A percentile compares a stretch with the other conserved stretches of the same genome.
phyloP scores from a whole-genome alignment of 1,140 invertebrate species.

The Drosophila sucinea region DNA sequence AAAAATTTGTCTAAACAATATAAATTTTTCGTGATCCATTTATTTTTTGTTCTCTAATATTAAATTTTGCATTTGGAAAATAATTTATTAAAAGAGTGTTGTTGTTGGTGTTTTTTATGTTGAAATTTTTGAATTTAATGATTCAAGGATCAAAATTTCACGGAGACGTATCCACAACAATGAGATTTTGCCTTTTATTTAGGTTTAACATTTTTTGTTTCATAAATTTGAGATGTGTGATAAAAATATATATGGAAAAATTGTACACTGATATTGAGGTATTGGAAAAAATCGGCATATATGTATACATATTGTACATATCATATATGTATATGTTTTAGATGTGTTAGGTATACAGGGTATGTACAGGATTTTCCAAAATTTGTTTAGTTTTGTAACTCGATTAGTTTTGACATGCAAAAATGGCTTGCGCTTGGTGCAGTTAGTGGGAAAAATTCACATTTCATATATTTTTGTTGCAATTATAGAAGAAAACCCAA shows the following conservation, averaged over 20 bases:
- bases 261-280: slow-evolving; percentile 82
- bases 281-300: slow-evolving; percentile 81
- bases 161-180: slow-evolving; percentile 63
- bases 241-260: slow-evolving; percentile 81
- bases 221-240: slow-evolving; percentile 49
- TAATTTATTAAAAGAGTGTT: slow-evolving; percentile 5
- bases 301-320: slow-evolving; percentile 45
- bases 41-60: slow-evolving; percentile 56
- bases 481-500: slow-evolving; percentile 29
- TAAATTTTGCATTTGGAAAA: slow-evolving; percentile 44
- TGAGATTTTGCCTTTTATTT: slow-evolving; percentile 57
- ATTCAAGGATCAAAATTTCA: slow-evolving; percentile 4
- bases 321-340: slow-evolving; percentile 40
- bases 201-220: slow-evolving; percentile 36
- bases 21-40: slow-evolving; percentile 70
- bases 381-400: slow-evolving; percentile 47
- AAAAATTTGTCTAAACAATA: slow-evolving; percentile 80
- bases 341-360: slow-evolving; percentile 40
- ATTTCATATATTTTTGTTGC: slow-evolving; percentile 38
- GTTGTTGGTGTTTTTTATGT: slow-evolving; percentile 25
- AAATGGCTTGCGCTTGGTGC: slow-evolving; percentile 78
- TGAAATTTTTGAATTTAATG: slow-evolving; percentile 43
- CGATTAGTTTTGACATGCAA: slow-evolving; percentile 70
- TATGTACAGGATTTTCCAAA: slow-evolving; percentile 66
- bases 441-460: slow-evolving; percentile 71